phyloP scores from a whole-genome alignment of 1,140 invertebrate genomes.

The Drosophila pectinifera region DNA sequence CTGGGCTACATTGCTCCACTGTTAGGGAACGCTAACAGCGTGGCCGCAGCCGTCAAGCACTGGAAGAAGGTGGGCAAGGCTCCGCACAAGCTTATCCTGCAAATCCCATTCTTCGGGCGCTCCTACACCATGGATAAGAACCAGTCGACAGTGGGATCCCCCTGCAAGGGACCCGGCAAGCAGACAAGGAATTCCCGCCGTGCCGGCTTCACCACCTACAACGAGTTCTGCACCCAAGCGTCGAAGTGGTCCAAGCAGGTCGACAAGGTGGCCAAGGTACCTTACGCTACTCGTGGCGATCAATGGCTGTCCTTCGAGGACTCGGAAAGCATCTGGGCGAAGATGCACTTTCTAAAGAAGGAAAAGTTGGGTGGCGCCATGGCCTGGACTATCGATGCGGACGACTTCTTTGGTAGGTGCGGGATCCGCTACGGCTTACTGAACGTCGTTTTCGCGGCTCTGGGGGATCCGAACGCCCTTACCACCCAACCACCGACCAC shows the following conservation, averaged over 20 bases:
- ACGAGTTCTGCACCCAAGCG: conserved; percentile 87
- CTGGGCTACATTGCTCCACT: conserved; percentile 87
- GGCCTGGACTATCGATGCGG: conserved; percentile 87
- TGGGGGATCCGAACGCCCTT: conserved; percentile 17
- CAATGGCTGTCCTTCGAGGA: conserved; percentile 85
- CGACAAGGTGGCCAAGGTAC: conserved; percentile 63
- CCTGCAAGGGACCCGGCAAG: conserved; percentile 87
- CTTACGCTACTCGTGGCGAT: conserved; percentile 75
- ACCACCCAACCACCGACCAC: conserved; percentile 11
- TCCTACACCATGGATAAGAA: conserved; percentile 87
- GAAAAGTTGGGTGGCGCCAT: conserved; percentile 86
- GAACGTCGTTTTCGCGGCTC: conserved; percentile 65
- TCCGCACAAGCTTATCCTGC: conserved; percentile 88
- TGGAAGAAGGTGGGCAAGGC: conserved; percentile 86
- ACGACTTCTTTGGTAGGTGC: conserved; percentile 86
- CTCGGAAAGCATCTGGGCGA: conserved; percentile 75
- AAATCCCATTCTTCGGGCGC: conserved; percentile 88
- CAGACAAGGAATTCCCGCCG: conserved; percentile 88
- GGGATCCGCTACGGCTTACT: conserved; percentile 84
- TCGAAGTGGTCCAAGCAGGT: conserved; percentile 36
- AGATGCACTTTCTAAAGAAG: conserved; percentile 63
- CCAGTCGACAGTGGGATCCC: conserved; percentile 85
- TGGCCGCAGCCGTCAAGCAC: conserved; percentile 85
- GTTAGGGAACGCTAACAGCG: conserved; percentile 62
- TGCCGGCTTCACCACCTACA: conserved; percentile 90